These are phyloP conservation scores for Lumbricus terrestris DNA, from an alignment of 2,888 invertebrate species.

Conservation along the genomic window DNA sequence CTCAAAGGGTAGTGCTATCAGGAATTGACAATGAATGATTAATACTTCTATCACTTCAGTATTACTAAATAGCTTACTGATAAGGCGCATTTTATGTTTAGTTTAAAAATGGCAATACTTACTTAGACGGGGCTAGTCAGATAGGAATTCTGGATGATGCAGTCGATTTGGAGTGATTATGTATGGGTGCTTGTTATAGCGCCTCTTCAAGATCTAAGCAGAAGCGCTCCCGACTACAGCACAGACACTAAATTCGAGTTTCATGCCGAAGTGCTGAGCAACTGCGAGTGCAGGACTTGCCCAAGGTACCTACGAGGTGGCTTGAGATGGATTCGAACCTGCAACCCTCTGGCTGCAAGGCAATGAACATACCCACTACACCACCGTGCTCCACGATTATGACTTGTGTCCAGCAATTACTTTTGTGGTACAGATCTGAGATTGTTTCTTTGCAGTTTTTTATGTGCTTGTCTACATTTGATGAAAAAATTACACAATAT, in stretches of 20 bases:
- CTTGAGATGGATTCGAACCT: too few species aligned
- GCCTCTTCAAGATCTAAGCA: too few species aligned
- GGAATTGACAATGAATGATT: background rate
- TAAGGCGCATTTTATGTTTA: background rate
- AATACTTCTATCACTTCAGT: background rate
- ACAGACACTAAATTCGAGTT: too few species aligned
- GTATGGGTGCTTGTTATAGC: too few species aligned
- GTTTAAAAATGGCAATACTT: background rate
- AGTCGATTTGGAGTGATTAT: background rate
- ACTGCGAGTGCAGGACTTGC: too few species aligned
- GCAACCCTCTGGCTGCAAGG: too few species aligned
- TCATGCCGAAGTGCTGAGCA: too few species aligned
- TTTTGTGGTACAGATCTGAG: background rate
- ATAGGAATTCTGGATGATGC: background rate
- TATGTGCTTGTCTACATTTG: background rate
- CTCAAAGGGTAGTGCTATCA: background rate
- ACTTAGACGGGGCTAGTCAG: background rate
- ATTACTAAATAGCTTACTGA: too few species aligned
- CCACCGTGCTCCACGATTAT: too few species aligned
- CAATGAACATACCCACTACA: too few species aligned
- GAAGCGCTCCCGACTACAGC: too few species aligned
- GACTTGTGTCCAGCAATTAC: background rate
- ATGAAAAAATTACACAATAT: background rate
- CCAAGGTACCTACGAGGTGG: too few species aligned
- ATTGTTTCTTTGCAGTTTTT: background rate